Evolutionary conservation across 2,797 vertebrate species (phyloP), one percentile per base, ranked within the genome.

Genomic region (Helarctos malayanus): DNA sequence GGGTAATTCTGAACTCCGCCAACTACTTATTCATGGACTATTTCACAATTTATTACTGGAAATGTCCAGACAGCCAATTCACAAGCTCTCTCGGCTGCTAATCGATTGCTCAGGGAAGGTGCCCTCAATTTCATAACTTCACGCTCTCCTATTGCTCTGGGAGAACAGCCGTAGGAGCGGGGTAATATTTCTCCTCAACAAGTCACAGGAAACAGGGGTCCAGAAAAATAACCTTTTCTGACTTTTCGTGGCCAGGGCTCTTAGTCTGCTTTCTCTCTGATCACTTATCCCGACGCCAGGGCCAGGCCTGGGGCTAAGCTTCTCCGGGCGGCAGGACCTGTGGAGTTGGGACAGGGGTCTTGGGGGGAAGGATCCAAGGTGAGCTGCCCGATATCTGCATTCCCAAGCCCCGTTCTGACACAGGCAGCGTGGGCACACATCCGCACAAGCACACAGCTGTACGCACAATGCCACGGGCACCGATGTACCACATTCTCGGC

Each of bases 71-170:
- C 98, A 98, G 99, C 99, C 99, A 98, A 99, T 99, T 99, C 99
- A 99, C 98, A 99, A 99, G 99, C 99, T 98, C 98, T 98, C 98
- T 99, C 98, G 88, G 99, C 98, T 98, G 99, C 99, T 99, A 99
- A 99, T 99, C 99, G 98, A 99, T 99, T 99, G 98, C 98, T 98
- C 98, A 97, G 98, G 98, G 98, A 99, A 99, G 99, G 99, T 99
- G 99, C 99, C 99, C 99, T 99, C 98, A 98, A 98, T 98, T 99
- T 99, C 99, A 98, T 99, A 98, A 98, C 98, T 98, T 98, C 95
- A 98, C 97, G 96, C 92, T 98, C 98, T 98, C 97, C 98, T 97
- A 98, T 98, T 98, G 98, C 98, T 98, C 95, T 97, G 97, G 98
- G 98, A 98, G 98, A 98, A 97, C 6, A 57, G 98, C 21, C 45